These are phyloP conservation scores for Hemithea aestivaria DNA, from an alignment of 2,888 invertebrate species.

Conservation along the genomic window DNA sequence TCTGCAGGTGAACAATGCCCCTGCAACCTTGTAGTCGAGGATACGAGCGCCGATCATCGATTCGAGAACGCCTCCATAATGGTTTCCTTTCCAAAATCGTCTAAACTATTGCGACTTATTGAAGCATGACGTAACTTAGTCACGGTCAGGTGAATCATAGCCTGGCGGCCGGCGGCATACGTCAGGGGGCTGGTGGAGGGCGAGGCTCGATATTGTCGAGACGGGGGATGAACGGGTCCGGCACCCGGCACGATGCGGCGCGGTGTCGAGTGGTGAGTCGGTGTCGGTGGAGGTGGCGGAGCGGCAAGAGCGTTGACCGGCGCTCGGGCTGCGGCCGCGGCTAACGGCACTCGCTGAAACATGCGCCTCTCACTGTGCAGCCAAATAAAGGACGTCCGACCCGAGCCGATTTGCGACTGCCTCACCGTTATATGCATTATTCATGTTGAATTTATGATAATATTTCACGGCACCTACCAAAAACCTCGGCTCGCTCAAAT, in stretches of 20 bases:
- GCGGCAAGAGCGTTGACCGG: conserved; percentile 71
- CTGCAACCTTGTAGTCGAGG: conserved; percentile 1
- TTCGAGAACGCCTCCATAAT: conserved; percentile 2
- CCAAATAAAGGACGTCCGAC: conserved; percentile 33
- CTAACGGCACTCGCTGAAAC: conserved; percentile 60
- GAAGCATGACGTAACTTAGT: conserved; percentile 19
- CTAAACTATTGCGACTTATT: conserved; percentile 8
- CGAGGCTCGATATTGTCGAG: conserved; percentile 13
- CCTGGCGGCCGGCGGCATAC: too few relatives aligned
- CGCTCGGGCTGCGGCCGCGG: conserved; percentile 30
- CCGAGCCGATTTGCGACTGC: conserved; percentile 12
- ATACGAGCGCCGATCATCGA: not conserved
- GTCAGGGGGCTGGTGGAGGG: too few relatives aligned
- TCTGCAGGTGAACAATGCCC: conserved; percentile 44
- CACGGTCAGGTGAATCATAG: conserved; percentile 24
- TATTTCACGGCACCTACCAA: not conserved
- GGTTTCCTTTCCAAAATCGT: conserved; percentile 9
- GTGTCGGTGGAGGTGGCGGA: conserved; percentile 47
- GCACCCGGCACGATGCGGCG: conserved; percentile 20
- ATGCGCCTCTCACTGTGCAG: conserved; percentile 39
- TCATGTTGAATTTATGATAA: too few relatives aligned
- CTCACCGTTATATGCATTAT: conserved; percentile 17
- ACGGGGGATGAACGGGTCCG: conserved; percentile 12
- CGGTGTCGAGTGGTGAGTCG: conserved; percentile 30
- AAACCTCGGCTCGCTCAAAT: not conserved